phyloP scores from a whole-genome alignment of 2,113 vertebrate species.

The Mesitornis unicolor region DNA sequence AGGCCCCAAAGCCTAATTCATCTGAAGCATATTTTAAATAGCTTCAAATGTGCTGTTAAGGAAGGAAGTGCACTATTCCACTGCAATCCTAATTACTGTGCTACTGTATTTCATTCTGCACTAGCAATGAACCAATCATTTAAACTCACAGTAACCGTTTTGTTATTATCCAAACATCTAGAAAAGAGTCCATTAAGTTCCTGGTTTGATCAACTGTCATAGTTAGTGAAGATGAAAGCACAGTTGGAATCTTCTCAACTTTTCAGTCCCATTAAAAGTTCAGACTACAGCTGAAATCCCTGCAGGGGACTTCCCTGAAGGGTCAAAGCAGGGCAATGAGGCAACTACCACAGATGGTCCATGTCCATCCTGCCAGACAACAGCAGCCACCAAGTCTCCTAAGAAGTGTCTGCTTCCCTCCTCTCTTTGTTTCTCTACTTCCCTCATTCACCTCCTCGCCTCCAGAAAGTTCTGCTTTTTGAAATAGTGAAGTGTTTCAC shows the following conservation, averaged over 20 bases:
- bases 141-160: background rate
- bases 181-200: background rate
- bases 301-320: background rate
- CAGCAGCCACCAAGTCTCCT: background rate
- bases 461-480: background rate
- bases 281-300: background rate
- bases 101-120: background rate
- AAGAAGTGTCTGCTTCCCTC: background rate
- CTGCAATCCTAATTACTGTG: background rate
- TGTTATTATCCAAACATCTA: background rate
- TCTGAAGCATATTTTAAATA: background rate
- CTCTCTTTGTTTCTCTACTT: background rate
- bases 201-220: background rate
- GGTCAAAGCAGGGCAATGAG: background rate
- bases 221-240: background rate
- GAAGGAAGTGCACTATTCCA: background rate
- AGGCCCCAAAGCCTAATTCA: background rate
- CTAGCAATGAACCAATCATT: background rate
- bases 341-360: accelerated
- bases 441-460: background rate
- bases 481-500: background rate
- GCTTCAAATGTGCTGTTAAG: background rate
- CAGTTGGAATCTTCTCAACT: background rate
- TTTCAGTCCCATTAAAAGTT: background rate
- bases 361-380: background rate